Evolutionary conservation across 2,888 invertebrate genomes (phyloP), one percentile per base, ranked within the genome.

Genomic region (Archaeoteleia sp.): DNA sequence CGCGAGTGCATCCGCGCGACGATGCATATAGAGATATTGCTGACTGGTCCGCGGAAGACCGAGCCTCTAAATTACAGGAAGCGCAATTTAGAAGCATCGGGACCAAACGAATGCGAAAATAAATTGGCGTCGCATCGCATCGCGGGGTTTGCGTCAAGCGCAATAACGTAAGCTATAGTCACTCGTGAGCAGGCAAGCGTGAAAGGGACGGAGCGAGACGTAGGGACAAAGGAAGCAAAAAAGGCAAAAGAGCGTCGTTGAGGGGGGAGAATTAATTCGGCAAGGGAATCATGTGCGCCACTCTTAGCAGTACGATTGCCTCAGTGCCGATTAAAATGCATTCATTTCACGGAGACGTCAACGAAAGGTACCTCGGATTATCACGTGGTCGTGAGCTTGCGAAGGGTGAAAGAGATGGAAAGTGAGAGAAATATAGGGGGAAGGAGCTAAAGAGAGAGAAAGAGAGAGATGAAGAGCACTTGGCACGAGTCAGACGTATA

Each of bases 61-160:
- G 55, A 43, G 23, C 51, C 74, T 61, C 72, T 74, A 77, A 82
- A 82, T 82, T 78, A 78, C 75, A 71, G 71, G 79, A 74, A 77
- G 78, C 75, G 74, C 78, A 79, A 82, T 82, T 82, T 78, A 74
- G 70, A 71, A 72, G 72, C 73, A 74, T 71, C 75, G 76, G 72
- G 74, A 73, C 70, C 74, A 78, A 81, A 78, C 78, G 75, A 79
- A 79, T 71, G 74, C 70, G 73, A 77, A 80, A 82, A 81, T 82
- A 79, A 81, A 82, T 82, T 82, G 81, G 70, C 75, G 75, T 75
- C 77, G 60, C 70, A 67, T 60, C 66, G 72, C 72, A 72, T 76
- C 72, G 71, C 68, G 57, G 70, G 48, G 67, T 60, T 35, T 39
- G 54, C 39, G 63, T 66, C 61, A 61, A 48, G 49, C 48, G 13